Evolutionary conservation across 2,797 vertebrate genomes (phyloP).

Genomic region (Cheirogaleus major): DNA sequence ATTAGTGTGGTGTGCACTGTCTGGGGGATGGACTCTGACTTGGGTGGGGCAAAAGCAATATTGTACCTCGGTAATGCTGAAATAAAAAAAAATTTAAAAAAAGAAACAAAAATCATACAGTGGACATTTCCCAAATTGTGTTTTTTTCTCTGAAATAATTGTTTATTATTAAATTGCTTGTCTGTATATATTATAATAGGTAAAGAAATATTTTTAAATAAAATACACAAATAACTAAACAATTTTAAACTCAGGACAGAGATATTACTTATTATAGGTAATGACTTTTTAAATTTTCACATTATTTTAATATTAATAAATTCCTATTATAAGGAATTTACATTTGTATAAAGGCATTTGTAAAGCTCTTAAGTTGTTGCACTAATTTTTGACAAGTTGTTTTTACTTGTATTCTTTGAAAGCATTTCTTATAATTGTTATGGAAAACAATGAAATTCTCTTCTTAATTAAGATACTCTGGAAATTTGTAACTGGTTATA

Average conservation of each 20-base stretch:
- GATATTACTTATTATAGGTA: background rate
- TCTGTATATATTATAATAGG: background rate
- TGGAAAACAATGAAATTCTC: background rate
- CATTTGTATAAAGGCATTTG: background rate
- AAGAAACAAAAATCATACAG: background rate
- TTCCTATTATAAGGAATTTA: background rate
- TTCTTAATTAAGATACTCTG: slow-evolving; percentile 9
- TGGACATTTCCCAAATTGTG: background rate
- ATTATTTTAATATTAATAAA: background rate
- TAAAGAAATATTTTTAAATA: slow-evolving; percentile 7
- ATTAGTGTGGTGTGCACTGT: background rate
- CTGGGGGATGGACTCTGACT: too few species aligned
- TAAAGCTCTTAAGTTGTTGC: slow-evolving; percentile 30
- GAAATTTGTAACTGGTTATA: background rate
- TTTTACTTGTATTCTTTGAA: slow-evolving; percentile 5
- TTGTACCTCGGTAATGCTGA: too few species aligned
- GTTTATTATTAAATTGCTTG: background rate
- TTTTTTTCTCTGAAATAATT: background rate
- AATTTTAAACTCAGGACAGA: slow-evolving; percentile 1
- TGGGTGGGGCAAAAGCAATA: too few species aligned
- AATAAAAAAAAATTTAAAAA: too few species aligned
- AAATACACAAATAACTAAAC: background rate
- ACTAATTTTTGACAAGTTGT: slow-evolving; percentile 10
- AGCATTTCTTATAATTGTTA: slow-evolving; percentile 1
- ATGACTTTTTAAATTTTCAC: background rate